phyloP scores from a whole-genome alignment of 2,888 invertebrate genomes.

The Junonia oenone region DNA sequence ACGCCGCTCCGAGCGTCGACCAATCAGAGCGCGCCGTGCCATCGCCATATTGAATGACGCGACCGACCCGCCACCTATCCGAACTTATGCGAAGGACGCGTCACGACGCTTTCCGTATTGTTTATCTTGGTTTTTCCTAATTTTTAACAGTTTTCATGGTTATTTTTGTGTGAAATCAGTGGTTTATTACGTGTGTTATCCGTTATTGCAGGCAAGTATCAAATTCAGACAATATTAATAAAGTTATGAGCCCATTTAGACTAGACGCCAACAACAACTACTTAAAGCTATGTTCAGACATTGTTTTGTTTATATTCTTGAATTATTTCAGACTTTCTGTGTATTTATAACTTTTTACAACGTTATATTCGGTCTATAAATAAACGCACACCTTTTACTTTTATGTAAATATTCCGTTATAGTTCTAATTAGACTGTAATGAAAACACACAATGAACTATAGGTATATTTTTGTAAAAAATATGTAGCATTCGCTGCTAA shows the following conservation, averaged over 20 bases:
- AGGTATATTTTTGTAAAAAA: neutral
- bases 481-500: neutral
- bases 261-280: conserved; percentile 48
- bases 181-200: conserved; percentile 40
- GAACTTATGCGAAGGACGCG: conserved; percentile 53
- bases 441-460: neutral
- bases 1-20: conserved; percentile 47
- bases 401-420: neutral
- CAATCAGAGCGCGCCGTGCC: conserved; percentile 53
- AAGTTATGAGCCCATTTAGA: conserved; percentile 35
- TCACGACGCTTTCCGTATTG: conserved; percentile 54
- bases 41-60: conserved; percentile 75
- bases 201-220: conserved; percentile 33
- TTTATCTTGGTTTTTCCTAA: conserved; percentile 59
- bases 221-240: conserved; percentile 35
- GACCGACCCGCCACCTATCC: conserved; percentile 59
- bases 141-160: conserved; percentile 42
- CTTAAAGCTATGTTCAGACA: conserved; percentile 58
- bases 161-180: conserved; percentile 46
- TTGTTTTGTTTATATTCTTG: conserved; percentile 36
- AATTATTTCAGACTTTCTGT: conserved; percentile 28
- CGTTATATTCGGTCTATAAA: neutral
- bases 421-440: neutral
- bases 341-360: conserved; percentile 25
- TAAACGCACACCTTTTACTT: neutral